Conservation (phyloP, 1,140 invertebrate species). For the Chlorops oryzae region DNA sequence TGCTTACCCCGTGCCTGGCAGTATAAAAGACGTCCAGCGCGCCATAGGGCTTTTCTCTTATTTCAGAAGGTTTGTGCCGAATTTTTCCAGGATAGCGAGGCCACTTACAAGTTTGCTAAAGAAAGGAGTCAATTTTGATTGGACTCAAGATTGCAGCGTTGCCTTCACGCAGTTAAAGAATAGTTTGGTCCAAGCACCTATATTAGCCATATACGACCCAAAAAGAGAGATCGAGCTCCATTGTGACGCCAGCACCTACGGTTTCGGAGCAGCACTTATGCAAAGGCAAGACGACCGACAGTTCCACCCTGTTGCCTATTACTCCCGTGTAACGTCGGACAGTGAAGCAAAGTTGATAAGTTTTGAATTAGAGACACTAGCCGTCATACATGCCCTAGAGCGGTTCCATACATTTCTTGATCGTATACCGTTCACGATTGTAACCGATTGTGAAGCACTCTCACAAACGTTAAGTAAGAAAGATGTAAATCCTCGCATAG, state of each 20-base stretch:
- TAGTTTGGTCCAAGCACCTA: too few relatives aligned
- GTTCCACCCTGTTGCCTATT: slow-evolving; percentile 9
- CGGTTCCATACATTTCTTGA: slow-evolving; percentile 35
- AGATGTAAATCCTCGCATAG: slow-evolving; percentile 23
- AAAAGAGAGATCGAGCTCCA: too few relatives aligned
- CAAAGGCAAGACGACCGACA: slow-evolving; percentile 17
- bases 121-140: slow-evolving; percentile 24
- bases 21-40: too few relatives aligned
- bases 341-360: slow-evolving; percentile 44
- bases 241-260: slow-evolving; percentile 19
- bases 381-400: slow-evolving; percentile 45
- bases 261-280: slow-evolving; percentile 23
- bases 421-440: slow-evolving; percentile 41
- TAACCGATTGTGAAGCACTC: slow-evolving; percentile 28
- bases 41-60: neutral
- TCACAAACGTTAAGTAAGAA: slow-evolving; percentile 24
- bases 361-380: slow-evolving; percentile 48
- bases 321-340: slow-evolving; percentile 30
- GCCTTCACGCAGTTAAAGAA: too few relatives aligned
- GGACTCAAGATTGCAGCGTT: too few relatives aligned
- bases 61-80: slow-evolving; percentile 17
- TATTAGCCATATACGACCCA: too few relatives aligned
- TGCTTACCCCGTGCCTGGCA: too few relatives aligned
- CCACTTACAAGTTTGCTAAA: slow-evolving; percentile 23
- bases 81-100: slow-evolving; percentile 26